Evolutionary conservation across 2,888 invertebrate species (phyloP), one percentile per base, ranked within the genome.

Genomic region (Drosophila bunnanda): DNA sequence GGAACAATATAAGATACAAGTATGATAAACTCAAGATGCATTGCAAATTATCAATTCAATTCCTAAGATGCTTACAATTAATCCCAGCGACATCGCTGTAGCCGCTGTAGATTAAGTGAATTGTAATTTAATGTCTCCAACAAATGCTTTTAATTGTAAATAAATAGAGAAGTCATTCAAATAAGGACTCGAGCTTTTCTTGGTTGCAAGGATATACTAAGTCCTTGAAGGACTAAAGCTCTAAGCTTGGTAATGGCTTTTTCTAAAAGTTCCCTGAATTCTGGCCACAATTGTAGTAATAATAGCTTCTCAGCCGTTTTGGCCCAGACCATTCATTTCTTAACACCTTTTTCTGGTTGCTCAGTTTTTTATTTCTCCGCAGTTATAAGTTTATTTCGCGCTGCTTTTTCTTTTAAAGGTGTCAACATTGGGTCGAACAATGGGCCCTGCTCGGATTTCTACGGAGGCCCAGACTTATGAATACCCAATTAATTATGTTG

Each of bases 91-190:
- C 56, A 58, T 75, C 44, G 46, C 46, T 58, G 60, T 79, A 82
- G 75, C 52, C 62, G 68, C 43, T 65, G 69, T 82, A 77, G 71
- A 25, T 54, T 54, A 77, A 71, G 71, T 59, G 69, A 67, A 73
- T 53, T 70, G 75, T 80, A 78, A 77, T 71, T 78, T 76, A 76
- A 82, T 81, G 70, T 76, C 73, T 78, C 64, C 75, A 71, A 67
- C 46, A 74, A 83, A 84, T 79, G 85, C 78, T 85, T 85, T 85
- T 85, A 85, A 86, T 86, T 85, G 85, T 85, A 85, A 76, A 85
- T 85, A 85, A 84, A 77, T 72, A 57, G 46, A 57, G 46, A 48
- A 57, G 38, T 44, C 64, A 62, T 41, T 61, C 25, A 48, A 53
- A 48, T 6, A 22, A 17, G 36, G 34, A 34, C 15, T 32, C 48